These are phyloP conservation scores for Drosophila kohkoa DNA, from an alignment of 1,140 invertebrate genomes.

Conservation along the genomic window DNA sequence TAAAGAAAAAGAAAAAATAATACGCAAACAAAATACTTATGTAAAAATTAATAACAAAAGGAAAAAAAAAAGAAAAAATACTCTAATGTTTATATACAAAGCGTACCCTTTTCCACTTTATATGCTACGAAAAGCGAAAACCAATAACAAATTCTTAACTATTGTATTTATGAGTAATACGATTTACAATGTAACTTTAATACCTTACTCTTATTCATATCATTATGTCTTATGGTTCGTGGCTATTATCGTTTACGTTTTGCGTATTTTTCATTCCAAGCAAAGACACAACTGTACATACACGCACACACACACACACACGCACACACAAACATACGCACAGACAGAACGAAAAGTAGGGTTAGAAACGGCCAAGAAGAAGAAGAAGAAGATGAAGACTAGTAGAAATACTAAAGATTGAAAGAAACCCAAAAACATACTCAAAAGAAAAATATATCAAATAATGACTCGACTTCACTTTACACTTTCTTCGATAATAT, in stretches of 20 bases:
- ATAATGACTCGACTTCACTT: no score
- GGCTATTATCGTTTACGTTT: conserved; percentile 16
- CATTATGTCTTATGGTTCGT: conserved; percentile 2
- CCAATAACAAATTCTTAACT: conserved; percentile 61
- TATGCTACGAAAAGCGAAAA: conserved; percentile 57
- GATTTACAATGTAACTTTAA: conserved; percentile 37
- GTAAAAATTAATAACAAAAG: conserved; percentile 37
- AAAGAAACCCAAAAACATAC: not conserved
- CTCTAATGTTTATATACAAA: conserved; percentile 60
- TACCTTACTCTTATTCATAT: conserved; percentile 23
- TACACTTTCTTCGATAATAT: not conserved
- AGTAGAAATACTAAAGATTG: conserved; percentile 14
- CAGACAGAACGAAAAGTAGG: not conserved
- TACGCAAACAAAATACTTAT: conserved; percentile 45
- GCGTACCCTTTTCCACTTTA: conserved; percentile 76
- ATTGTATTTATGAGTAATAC: conserved; percentile 64
- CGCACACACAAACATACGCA: not conserved
- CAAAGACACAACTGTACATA: conserved; percentile 23
- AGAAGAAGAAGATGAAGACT: conserved; percentile 6
- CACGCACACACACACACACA: conserved; percentile 3
- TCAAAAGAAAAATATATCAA: not conserved
- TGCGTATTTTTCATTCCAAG: conserved; percentile 14
- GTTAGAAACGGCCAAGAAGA: no score
- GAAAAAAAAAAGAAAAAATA: conserved; percentile 18
- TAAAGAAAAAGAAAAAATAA: conserved; percentile 31